Percentiles rank a stretch among this genome's conserved stretches.
Conservation (phyloP, 1,140 invertebrate genomes). For the Drosophila santomea region DNA sequence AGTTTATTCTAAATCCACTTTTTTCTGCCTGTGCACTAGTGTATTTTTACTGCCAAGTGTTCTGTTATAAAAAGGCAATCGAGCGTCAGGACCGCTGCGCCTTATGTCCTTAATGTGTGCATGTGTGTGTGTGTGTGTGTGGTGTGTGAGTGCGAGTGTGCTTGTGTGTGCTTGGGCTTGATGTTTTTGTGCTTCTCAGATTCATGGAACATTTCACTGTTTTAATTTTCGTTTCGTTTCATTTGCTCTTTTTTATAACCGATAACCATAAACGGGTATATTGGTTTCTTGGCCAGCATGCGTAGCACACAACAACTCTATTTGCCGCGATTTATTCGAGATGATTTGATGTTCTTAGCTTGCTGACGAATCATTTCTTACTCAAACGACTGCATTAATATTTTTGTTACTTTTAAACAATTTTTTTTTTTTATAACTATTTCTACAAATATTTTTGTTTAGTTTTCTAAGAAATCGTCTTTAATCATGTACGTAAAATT, state of each 20-base stretch:
- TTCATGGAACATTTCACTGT: conserved; percentile 57
- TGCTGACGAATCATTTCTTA: too few species aligned
- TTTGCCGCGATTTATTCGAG: background rate
- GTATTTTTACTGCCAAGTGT: conserved; percentile 42
- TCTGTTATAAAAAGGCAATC: conserved; percentile 74
- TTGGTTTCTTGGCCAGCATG: background rate
- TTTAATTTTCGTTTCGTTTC: conserved; percentile 68
- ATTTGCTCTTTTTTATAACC: conserved; percentile 26
- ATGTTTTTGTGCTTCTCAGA: conserved; percentile 11
- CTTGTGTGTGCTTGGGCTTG: conserved; percentile 22
- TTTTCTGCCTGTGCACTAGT: background rate
- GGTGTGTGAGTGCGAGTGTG: conserved; percentile 12
- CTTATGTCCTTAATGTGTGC: conserved; percentile 40
- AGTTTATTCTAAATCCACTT: background rate
- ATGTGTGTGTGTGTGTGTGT: conserved; percentile 34
- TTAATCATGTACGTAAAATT: too few species aligned
- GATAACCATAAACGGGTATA: conserved; percentile 15
- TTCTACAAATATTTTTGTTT: too few species aligned
- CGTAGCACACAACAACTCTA: background rate
- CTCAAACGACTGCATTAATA: background rate
- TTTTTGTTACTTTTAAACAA: background rate
- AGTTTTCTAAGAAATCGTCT: too few species aligned
- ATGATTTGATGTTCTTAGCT: background rate
- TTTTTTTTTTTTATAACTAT: too few species aligned
- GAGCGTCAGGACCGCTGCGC: conserved; percentile 52